Conservation (phyloP, 1,140 invertebrate genomes). For the Mamestra configurata region DNA sequence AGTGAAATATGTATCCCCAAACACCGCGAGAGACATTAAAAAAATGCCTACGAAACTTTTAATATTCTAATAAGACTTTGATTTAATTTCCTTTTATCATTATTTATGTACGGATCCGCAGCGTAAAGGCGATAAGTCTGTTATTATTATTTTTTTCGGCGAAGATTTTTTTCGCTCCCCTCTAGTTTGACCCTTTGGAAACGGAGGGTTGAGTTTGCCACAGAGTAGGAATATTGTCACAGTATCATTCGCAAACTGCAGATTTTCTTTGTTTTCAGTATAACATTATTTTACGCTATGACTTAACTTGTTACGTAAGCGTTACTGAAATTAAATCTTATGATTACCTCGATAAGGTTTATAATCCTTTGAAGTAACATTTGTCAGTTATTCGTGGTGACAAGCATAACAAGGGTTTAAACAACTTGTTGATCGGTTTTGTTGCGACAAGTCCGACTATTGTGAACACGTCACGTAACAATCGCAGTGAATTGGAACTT, state of each 20-base stretch:
- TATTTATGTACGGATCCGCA: conserved; percentile 85
- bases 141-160: conserved; percentile 81
- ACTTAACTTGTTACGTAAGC: background rate
- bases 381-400: conserved; percentile 26
- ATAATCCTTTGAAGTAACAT: conserved; percentile 47
- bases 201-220: conserved; percentile 61
- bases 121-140: conserved; percentile 84
- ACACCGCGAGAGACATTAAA: conserved; percentile 84
- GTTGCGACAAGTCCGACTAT: conserved; percentile 72
- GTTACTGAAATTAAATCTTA: background rate
- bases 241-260: conserved; percentile 46
- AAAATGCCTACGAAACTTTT: conserved; percentile 84
- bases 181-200: conserved; percentile 58
- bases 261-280: background rate
- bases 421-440: conserved; percentile 79
- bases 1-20: conserved; percentile 85
- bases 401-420: conserved; percentile 49
- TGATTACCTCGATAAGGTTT: conserved; percentile 18
- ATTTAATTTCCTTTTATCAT: conserved; percentile 88
- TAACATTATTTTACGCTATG: conserved; percentile 3
- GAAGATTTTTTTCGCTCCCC: conserved; percentile 68
- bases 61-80: conserved; percentile 87
- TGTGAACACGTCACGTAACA: conserved; percentile 68
- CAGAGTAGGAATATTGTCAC: conserved; percentile 55
- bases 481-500: conserved; percentile 68